phyloP scores from a whole-genome alignment of 2,797 vertebrate genomes.

The Dicrostonyx torquatus region DNA sequence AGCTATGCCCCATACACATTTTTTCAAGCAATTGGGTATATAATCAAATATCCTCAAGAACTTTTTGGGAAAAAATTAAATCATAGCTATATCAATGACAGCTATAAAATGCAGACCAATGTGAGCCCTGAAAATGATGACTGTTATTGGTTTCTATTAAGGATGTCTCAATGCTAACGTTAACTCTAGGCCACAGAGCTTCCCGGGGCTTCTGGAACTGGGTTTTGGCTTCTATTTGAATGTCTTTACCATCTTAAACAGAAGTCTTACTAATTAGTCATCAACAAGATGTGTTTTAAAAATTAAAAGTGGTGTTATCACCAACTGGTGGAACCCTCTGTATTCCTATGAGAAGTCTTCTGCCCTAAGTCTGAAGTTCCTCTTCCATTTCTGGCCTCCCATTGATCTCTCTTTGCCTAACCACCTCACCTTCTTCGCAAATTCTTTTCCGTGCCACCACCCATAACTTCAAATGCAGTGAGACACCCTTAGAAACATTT shows the following conservation, averaged over 20 bases:
- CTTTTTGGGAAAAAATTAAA: background rate
- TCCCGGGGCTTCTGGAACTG: background rate
- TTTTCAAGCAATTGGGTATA: background rate
- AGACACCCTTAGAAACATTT: background rate
- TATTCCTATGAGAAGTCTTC: background rate
- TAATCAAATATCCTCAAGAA: background rate
- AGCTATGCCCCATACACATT: background rate
- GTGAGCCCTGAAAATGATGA: background rate
- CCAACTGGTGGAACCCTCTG: background rate
- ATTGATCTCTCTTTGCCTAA: background rate
- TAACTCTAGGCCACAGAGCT: background rate
- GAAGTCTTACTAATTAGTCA: background rate
- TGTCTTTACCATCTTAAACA: background rate
- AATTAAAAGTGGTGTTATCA: background rate
- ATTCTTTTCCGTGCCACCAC: background rate
- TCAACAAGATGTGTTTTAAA: background rate
- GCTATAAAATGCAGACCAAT: background rate
- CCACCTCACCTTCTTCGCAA: background rate
- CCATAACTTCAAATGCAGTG: background rate
- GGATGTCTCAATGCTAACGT: background rate
- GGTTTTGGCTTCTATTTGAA: background rate
- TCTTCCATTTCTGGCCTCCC: background rate
- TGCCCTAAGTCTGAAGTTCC: too few relatives aligned
- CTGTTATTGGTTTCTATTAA: background rate
- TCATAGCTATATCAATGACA: background rate